Evolutionary conservation across 2,888 invertebrate species (phyloP), one percentile per base, ranked within the genome.

Genomic region (Latheticus oryzae): DNA sequence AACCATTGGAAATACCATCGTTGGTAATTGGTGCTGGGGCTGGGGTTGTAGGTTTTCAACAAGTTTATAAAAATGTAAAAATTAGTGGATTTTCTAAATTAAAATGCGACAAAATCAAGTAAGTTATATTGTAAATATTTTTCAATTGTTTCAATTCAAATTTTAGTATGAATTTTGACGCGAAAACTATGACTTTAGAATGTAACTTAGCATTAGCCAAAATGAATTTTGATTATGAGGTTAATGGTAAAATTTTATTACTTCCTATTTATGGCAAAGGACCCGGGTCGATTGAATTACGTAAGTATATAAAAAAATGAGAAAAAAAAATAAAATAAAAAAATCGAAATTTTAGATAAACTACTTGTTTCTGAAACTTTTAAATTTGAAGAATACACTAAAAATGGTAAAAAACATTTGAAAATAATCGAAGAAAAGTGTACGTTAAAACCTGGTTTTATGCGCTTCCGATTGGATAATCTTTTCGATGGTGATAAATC

Each of bases 391-490:
- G 52, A 40, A 16, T 28, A 32, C 13, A 12, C 8, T 7, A 40
- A 21, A 9, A 28, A 30, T 2, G 40, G 19, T 1, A 17, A 11
- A 13, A 52, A 40, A 13, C 16, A 42, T 11, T 23, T 16, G 3
- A 52, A 42, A 17, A 11, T 42, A 3, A n/a, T 19, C n/a, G 9
- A 19, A 9, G 21, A 1, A 8, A 9, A 30, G 1, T 8, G 30
- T 5, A n/a, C 5, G 1, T 1, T 42, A 9, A 4, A 1, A 5
- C 42, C 42, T 1, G 15, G 26, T 1, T 8, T 7, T 9, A 16
- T 42, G 7, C 7, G 26, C n/a, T 76, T 86, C 58, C 68, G 84
- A 40, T 88, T 88, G 69, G 82, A 85, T 8, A 88, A 88, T 71
- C 80, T 89, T 0, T 88, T 68, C 13, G 63, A 64, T 15, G 66